Conservation (phyloP, 2,797 vertebrate species). For the Sphenopsis melanotis region DNA sequence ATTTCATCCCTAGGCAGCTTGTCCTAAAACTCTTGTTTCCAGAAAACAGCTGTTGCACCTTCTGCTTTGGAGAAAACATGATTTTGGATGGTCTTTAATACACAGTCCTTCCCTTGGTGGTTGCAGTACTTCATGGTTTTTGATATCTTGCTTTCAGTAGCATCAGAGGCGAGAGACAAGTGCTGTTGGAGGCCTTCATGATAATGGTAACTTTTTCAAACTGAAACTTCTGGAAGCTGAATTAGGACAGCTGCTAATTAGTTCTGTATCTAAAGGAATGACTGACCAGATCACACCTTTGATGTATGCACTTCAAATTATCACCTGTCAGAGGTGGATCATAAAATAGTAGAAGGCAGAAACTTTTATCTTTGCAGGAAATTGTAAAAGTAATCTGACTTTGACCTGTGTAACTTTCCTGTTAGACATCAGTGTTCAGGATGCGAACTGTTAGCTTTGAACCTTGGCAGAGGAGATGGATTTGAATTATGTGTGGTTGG, state of each 20-base stretch:
- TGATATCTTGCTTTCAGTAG: background rate
- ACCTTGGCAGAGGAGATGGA: background rate
- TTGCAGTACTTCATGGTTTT: background rate
- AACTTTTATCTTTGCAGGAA: conserved; percentile 4
- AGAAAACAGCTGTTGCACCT: background rate
- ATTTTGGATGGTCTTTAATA: background rate
- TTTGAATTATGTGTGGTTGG: background rate
- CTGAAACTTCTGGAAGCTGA: conserved; percentile 35
- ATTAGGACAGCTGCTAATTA: background rate
- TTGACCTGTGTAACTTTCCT: conserved; percentile 37
- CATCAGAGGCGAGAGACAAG: background rate
- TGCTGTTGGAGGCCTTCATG: background rate
- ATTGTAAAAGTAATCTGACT: conserved; percentile 13
- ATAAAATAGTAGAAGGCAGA: background rate
- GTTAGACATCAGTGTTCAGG: background rate
- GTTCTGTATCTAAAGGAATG: background rate
- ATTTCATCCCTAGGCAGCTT: background rate
- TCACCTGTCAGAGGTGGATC: background rate
- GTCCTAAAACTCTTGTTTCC: background rate
- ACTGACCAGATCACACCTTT: background rate
- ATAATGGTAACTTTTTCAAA: background rate
- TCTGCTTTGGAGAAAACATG: background rate
- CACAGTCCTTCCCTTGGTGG: background rate
- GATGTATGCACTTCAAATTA: background rate
- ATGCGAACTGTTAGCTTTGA: conserved; percentile 13